A percentile compares a stretch with the other conserved stretches of the same genome.
Conservation (phyloP, 2,888 invertebrate genomes). For the Lumbricus terrestris region DNA sequence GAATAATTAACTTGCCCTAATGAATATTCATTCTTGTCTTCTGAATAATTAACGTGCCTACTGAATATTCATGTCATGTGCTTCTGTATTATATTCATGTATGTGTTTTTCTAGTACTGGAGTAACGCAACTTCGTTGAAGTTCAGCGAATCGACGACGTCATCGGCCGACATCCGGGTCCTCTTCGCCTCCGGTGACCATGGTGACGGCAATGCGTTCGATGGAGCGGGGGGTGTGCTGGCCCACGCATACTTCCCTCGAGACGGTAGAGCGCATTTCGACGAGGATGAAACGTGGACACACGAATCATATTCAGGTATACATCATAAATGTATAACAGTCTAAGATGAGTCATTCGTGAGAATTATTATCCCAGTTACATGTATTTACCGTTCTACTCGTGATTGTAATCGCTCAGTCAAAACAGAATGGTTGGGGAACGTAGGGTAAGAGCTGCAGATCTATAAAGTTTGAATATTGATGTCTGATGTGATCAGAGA, state of each 20-base stretch:
- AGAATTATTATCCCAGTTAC: too few relatives aligned
- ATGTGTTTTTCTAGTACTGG: neutral
- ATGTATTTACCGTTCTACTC: too few relatives aligned
- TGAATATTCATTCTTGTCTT: neutral
- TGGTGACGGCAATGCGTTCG: slow-evolving; percentile 93
- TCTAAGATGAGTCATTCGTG: too few relatives aligned
- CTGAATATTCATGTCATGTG: neutral
- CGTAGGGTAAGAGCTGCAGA: too few relatives aligned
- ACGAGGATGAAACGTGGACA: slow-evolving; percentile 91
- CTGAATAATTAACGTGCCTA: neutral
- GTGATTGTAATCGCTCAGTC: too few relatives aligned
- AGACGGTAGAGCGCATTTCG: slow-evolving; percentile 90
- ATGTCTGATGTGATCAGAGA: too few relatives aligned
- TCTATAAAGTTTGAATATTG: too few relatives aligned
- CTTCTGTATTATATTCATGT: neutral
- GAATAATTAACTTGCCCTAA: neutral
- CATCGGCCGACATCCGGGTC: slow-evolving; percentile 60
- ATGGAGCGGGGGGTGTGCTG: slow-evolving; percentile 82
- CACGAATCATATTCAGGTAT: slow-evolving; percentile 60
- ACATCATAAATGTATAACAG: too few relatives aligned
- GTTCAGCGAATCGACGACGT: neutral
- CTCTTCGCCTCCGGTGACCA: slow-evolving; percentile 83
- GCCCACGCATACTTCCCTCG: slow-evolving; percentile 73
- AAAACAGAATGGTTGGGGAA: too few relatives aligned
- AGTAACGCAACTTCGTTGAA: neutral